Conservation (phyloP, 1,140 invertebrate genomes). For the Eufriesea mexicana region DNA sequence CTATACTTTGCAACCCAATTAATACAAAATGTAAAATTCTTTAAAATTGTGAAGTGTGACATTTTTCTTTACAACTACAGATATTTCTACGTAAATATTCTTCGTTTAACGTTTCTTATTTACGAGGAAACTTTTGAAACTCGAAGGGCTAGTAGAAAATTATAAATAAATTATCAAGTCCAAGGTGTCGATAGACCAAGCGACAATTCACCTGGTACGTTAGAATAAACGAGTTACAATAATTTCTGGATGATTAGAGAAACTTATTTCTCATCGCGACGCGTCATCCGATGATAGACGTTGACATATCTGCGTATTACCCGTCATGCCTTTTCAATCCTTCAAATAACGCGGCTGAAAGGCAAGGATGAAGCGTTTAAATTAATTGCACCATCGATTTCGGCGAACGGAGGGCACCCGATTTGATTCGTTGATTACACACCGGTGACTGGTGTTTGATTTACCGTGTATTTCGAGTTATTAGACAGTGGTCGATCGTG, state of each 20-base stretch:
- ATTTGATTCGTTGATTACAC: slow-evolving; percentile 65
- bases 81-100: no score
- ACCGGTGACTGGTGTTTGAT: slow-evolving; percentile 46
- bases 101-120: no score
- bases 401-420: slow-evolving; percentile 10
- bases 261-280: not conserved
- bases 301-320: slow-evolving; percentile 7
- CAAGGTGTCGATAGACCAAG: no score
- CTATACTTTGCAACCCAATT: no score
- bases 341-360: slow-evolving; percentile 22
- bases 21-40: no score
- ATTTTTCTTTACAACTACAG: no score
- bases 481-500: slow-evolving; percentile 41
- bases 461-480: slow-evolving; percentile 55
- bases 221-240: no score
- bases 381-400: slow-evolving; percentile 62
- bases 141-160: no score
- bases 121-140: no score
- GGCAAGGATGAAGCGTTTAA: slow-evolving; percentile 52
- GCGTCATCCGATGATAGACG: not conserved
- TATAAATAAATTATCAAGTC: no score
- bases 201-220: no score
- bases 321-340: slow-evolving; percentile 24
- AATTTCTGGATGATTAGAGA: not conserved
- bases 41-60: no score